Percentiles rank a stretch among this genome's conserved stretches.
These are phyloP conservation scores for Scaeva pyrastri DNA, from an alignment of 2,888 invertebrate genomes.

Conservation along the genomic window DNA sequence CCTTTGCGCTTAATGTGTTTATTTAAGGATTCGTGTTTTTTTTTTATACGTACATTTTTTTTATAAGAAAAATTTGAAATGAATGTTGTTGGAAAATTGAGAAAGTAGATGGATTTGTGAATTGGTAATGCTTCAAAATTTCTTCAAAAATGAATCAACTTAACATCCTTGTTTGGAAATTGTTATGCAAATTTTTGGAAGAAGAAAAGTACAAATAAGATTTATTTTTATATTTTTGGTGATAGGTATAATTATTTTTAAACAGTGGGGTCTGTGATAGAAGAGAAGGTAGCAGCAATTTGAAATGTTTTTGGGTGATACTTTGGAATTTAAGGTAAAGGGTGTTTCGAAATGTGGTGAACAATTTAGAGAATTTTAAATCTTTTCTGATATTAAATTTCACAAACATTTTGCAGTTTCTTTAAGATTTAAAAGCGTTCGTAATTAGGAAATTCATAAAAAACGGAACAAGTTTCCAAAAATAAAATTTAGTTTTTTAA, in stretches of 20 bases:
- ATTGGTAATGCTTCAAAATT: conserved; percentile 32
- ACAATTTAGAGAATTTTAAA: too few species aligned
- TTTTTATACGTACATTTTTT: conserved; percentile 19
- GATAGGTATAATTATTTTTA: conserved; percentile 6
- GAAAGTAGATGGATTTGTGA: conserved; percentile 1
- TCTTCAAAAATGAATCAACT: conserved; percentile 32
- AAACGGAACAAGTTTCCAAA: too few species aligned
- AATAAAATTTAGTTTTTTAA: too few species aligned
- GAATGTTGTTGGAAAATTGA: conserved; percentile 10
- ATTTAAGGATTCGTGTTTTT: conserved; percentile 54
- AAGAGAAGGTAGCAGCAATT: background rate
- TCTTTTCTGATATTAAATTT: too few species aligned
- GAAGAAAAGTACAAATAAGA: conserved; percentile 54
- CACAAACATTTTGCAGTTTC: too few species aligned
- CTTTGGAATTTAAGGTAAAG: background rate
- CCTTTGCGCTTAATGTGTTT: conserved; percentile 73
- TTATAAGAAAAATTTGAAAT: background rate
- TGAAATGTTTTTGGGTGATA: background rate
- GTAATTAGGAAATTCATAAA: too few species aligned
- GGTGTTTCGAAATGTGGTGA: too few species aligned
- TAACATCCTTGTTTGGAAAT: conserved; percentile 34
- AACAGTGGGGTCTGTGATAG: background rate
- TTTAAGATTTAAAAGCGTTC: too few species aligned
- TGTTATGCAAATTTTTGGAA: conserved; percentile 56
- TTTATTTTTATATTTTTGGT: conserved; percentile 6